Evolutionary conservation across 2,113 vertebrate genomes (phyloP).

Genomic region (Peromyscus californicus): DNA sequence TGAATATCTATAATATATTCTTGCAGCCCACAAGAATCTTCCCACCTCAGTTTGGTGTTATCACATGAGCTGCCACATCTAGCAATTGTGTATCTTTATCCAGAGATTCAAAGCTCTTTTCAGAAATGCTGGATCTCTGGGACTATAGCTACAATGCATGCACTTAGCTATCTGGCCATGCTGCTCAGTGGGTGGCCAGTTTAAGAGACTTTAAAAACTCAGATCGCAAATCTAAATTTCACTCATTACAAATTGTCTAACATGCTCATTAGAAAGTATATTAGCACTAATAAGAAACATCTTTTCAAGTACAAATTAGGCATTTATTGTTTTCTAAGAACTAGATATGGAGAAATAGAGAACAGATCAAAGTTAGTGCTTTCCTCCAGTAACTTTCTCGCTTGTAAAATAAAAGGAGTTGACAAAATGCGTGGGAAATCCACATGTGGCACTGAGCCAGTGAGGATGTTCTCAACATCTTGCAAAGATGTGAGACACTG

Average conservation of each 20-base stretch:
- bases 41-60: background rate
- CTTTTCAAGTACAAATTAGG: background rate
- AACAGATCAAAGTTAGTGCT: background rate
- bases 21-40: too few species aligned
- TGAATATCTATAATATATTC: too few species aligned
- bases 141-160: background rate
- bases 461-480: background rate
- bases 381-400: background rate
- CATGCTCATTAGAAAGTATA: background rate
- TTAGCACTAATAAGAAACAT: background rate
- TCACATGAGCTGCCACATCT: background rate
- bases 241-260: background rate
- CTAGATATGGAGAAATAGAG: background rate
- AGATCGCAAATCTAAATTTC: background rate
- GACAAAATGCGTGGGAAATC: background rate
- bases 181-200: background rate
- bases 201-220: background rate
- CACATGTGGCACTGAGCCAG: background rate
- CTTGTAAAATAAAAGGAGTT: slow-evolving; percentile 37
- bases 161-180: background rate
- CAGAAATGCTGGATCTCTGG: background rate
- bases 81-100: background rate
- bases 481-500: background rate
- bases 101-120: background rate
- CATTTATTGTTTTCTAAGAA: background rate